Conservation (phyloP, 2,797 vertebrate species). For the Anomalospiza imberbis region DNA sequence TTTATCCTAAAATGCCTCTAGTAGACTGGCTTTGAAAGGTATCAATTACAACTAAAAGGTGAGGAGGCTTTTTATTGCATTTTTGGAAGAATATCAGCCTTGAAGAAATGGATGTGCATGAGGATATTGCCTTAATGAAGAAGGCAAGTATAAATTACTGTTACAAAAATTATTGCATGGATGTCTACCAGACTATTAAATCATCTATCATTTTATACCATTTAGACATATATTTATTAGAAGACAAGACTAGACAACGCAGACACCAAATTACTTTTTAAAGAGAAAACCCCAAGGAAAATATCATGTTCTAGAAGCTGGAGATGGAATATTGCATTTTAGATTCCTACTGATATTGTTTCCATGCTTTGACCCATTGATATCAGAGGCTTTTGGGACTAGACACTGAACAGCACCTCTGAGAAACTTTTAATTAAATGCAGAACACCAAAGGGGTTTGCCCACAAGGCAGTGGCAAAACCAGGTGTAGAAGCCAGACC, state of each 20-base stretch:
- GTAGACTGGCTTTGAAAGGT: neutral
- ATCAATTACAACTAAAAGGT: neutral
- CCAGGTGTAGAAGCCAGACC: neutral
- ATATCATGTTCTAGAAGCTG: neutral
- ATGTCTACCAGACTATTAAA: neutral
- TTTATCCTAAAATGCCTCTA: neutral
- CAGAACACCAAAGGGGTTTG: neutral
- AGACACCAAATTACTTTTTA: neutral
- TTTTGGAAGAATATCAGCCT: neutral
- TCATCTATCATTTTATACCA: neutral
- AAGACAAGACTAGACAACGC: neutral
- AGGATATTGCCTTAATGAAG: neutral
- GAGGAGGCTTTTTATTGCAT: neutral
- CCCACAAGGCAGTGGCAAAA: neutral
- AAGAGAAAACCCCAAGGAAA: neutral
- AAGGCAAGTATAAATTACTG: neutral
- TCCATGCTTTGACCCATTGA: neutral
- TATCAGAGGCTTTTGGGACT: neutral
- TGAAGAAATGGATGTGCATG: neutral
- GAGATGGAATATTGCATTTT: neutral
- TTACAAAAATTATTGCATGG: neutral
- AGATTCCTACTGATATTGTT: neutral
- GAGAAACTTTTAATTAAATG: neutral
- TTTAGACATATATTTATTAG: neutral
- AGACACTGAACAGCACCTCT: neutral